A percentile compares a stretch with the other conserved stretches of the same genome.
phyloP scores from a whole-genome alignment of 2,888 invertebrate genomes.

The Stenichneumon culpator region DNA sequence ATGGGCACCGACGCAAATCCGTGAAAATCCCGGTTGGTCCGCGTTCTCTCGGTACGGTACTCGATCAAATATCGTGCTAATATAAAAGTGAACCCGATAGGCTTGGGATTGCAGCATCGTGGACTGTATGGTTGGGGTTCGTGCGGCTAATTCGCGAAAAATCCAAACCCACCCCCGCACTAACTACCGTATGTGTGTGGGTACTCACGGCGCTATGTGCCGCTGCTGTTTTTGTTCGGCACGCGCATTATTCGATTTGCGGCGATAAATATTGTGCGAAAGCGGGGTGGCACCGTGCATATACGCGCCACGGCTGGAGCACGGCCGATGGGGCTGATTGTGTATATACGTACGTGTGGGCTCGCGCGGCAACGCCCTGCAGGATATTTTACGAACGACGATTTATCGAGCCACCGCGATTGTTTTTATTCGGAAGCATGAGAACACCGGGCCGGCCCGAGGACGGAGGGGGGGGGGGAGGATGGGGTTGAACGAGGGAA shows the following conservation, averaged over 20 bases:
- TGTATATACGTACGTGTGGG: slow-evolving; percentile 24
- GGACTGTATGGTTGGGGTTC: slow-evolving; percentile 8
- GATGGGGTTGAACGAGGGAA: slow-evolving; percentile 25
- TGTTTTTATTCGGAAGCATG: slow-evolving; percentile 57
- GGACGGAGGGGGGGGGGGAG: background rate
- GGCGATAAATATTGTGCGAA: slow-evolving; percentile 76
- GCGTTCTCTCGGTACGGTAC: slow-evolving; percentile 34
- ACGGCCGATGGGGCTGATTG: slow-evolving; percentile 2
- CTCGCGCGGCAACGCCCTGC: slow-evolving; percentile 49
- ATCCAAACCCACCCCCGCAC: slow-evolving; percentile 19
- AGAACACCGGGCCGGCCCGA: background rate
- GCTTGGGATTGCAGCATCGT: slow-evolving; percentile 13
- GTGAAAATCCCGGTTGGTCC: slow-evolving; percentile 50
- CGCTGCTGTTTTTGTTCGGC: slow-evolving; percentile 64
- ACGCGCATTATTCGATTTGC: slow-evolving; percentile 76
- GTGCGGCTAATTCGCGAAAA: slow-evolving; percentile 62
- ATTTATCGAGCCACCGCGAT: slow-evolving; percentile 70
- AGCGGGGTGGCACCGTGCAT: slow-evolving; percentile 36
- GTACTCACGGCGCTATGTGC: slow-evolving; percentile 16
- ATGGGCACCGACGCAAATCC: slow-evolving; percentile 40
- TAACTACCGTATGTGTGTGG: background rate
- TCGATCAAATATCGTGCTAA: slow-evolving; percentile 66
- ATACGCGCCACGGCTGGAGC: background rate
- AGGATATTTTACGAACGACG: slow-evolving; percentile 67
- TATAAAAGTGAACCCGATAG: slow-evolving; percentile 61